phyloP scores from a whole-genome alignment of 1,140 invertebrate species.

The Gyrodactylus salaris region DNA sequence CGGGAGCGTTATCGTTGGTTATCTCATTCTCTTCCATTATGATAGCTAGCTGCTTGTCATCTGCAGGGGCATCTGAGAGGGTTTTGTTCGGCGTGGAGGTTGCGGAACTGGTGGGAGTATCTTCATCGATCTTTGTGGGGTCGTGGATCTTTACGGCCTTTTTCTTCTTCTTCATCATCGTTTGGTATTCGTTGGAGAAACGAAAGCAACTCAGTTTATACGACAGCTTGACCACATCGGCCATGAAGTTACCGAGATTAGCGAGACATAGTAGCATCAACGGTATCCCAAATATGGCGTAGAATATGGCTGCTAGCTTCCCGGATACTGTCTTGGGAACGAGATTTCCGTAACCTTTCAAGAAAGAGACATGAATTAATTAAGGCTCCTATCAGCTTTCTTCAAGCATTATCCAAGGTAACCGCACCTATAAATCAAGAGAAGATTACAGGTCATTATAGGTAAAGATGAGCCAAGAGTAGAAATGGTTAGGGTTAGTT shows the following conservation, averaged over 20 bases:
- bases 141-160: no score
- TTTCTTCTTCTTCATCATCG: slow-evolving; percentile 19
- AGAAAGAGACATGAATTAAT: background rate
- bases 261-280: slow-evolving; percentile 55
- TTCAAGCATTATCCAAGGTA: no score
- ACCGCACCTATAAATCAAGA: no score
- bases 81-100: background rate
- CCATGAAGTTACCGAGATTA: slow-evolving; percentile 74
- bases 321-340: slow-evolving; percentile 54
- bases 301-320: slow-evolving; percentile 61
- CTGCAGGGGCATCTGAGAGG: background rate
- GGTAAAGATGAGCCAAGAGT: no score
- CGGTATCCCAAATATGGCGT: slow-evolving; percentile 77
- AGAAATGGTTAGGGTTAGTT: no score
- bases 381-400: no score
- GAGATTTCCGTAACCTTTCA: slow-evolving; percentile 60
- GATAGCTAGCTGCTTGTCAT: background rate
- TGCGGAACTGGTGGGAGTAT: background rate
- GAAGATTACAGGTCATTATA: no score
- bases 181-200: slow-evolving; percentile 32
- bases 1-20: background rate
- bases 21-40: background rate
- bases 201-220: slow-evolving; percentile 31
- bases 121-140: no score
- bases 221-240: slow-evolving; percentile 69